These are phyloP conservation scores for Trachythela sp. DNA, from an alignment of 64 coral and sea anemone species.

Conservation along the genomic window DNA sequence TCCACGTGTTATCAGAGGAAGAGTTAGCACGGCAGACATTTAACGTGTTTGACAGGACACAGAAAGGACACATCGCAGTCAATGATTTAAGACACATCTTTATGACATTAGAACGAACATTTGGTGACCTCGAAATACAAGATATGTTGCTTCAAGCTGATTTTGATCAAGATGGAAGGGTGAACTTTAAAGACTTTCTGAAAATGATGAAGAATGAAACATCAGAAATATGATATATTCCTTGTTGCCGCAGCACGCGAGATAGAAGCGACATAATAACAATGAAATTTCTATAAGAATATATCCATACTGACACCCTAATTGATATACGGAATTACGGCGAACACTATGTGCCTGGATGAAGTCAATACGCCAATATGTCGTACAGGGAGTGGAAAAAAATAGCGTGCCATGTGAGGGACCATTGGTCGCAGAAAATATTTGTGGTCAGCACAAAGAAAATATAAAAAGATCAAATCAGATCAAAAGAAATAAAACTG, in stretches of 20 bases:
- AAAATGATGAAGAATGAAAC: not conserved
- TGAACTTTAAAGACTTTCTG: conserved; percentile 53
- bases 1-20: conserved; percentile 72
- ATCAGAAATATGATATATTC: not conserved
- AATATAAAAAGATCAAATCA: no score
- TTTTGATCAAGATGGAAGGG: conserved; percentile 67
- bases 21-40: conserved; percentile 77
- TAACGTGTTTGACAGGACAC: conserved; percentile 78
- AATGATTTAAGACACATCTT: conserved; percentile 70
- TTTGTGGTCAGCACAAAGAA: no score
- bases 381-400: no score
- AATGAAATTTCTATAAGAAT: no score
- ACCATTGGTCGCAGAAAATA: no score
- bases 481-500: no score
- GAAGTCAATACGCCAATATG: no score
- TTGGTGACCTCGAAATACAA: conserved; percentile 86
- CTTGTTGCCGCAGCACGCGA: not conserved
- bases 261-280: not conserved
- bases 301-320: no score
- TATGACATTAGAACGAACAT: conserved; percentile 74
- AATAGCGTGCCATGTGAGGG: no score
- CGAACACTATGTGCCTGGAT: no score
- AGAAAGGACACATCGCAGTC: conserved; percentile 61
- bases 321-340: no score
- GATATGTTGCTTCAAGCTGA: conserved; percentile 77